Evolutionary conservation across 2,888 invertebrate species (phyloP).

Genomic region (Diaprepes abbreviatus): DNA sequence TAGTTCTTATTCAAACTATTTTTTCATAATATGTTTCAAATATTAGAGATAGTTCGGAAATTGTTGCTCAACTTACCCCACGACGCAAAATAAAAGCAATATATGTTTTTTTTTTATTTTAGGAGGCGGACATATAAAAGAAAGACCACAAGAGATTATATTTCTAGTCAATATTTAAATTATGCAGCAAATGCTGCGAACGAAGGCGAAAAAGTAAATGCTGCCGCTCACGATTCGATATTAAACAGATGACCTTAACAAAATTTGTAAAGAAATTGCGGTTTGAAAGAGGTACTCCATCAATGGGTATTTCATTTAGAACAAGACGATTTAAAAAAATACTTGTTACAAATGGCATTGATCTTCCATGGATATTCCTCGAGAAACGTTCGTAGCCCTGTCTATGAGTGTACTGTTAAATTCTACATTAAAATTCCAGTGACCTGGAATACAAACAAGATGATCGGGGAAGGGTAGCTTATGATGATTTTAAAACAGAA

Average conservation of each 20-base stretch:
- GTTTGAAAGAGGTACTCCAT: background rate
- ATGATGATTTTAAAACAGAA: constrained; percentile 37
- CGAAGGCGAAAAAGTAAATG: background rate
- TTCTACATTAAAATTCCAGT: constrained; percentile 25
- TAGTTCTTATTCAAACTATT: too few species aligned
- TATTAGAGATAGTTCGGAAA: too few species aligned
- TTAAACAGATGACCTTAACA: background rate
- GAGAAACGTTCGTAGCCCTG: constrained; percentile 36
- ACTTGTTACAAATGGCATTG: background rate
- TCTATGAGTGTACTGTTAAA: constrained; percentile 7
- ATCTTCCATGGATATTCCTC: constrained; percentile 24
- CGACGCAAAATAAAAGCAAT: too few species aligned
- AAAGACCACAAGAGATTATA: too few species aligned
- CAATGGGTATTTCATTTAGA: background rate
- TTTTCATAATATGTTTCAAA: too few species aligned
- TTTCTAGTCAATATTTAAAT: too few species aligned
- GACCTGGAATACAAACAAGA: constrained; percentile 37
- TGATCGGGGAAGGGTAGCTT: constrained; percentile 44
- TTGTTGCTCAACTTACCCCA: too few species aligned
- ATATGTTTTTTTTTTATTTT: too few species aligned
- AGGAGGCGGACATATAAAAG: too few species aligned
- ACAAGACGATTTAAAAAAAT: background rate
- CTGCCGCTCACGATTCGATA: background rate
- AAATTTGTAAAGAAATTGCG: background rate
- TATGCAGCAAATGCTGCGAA: too few species aligned